Evolutionary conservation across 2,888 invertebrate genomes (phyloP), one percentile per base, ranked within the genome.

Genomic region (Hyppa rectilinea): DNA sequence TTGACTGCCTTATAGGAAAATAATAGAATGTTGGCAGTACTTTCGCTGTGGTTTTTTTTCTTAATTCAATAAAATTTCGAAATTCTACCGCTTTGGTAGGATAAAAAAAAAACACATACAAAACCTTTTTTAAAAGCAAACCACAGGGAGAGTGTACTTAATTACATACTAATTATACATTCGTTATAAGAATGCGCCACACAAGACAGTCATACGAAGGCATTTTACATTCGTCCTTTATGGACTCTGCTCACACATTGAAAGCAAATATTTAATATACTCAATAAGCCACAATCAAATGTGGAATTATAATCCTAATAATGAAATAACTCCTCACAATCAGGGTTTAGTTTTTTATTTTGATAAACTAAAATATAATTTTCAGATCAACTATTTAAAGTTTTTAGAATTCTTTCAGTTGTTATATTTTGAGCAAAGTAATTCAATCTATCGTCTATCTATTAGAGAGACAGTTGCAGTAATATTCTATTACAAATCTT

Each of bases 111-210:
- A 71, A n/a, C n/a, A 68, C 45, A 43, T 67, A 70, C 49, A 68
- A 72, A 82, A 80, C 70, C 60, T 68, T 36, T 69, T 80, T 80
- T 55, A 70, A 50, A 82, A 74, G 53, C 62, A 89, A 91, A 89
- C 91, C 92, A 92, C 92, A 91, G 91, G 82, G 89, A 91, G 90
- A 90, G 89, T 88, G 83, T 81, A 80, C 84, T 80, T 78, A 78
- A 84, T 83, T 84, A 83, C 80, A 74, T 75, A 81, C 77, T 85
- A 83, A 85, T 77, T 76, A 83, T 84, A 88, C 83, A 85, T 84
- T 86, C 87, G 74, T 81, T 86, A 76, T 64, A 85, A 86, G 85
- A 90, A 90, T 88, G 88, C 88, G 87, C 87, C 85, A 85, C 79
- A 84, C 78, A 84, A 82, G 83, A 88, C 87, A 86, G 81, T 85